A percentile compares a stretch with the other conserved stretches of the same genome.
These are phyloP conservation scores for Eubucco bourcierii DNA, from an alignment of 2,113 vertebrate genomes.

Conservation along the genomic window DNA sequence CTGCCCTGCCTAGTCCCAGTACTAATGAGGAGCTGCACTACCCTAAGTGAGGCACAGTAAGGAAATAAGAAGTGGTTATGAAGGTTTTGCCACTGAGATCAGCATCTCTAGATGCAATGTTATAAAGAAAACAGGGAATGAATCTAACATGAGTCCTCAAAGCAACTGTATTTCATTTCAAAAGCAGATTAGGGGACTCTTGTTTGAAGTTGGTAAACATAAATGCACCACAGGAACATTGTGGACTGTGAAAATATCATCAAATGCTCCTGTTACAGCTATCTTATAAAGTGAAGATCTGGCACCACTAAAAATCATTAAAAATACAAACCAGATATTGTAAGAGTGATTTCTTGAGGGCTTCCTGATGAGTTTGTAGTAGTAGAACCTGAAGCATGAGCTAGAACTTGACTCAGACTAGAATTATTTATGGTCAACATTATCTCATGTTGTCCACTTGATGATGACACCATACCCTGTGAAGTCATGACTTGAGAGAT, in stretches of 20 bases:
- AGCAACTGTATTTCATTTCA: not conserved
- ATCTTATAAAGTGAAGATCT: not conserved
- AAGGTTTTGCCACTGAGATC: not conserved
- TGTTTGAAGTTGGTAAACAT: not conserved
- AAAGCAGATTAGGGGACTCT: not conserved
- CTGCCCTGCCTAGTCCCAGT: not conserved
- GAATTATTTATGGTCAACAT: conserved; percentile 97
- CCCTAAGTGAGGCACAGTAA: not conserved
- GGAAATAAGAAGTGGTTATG: not conserved
- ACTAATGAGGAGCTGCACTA: not conserved
- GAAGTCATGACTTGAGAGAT: conserved; percentile 87
- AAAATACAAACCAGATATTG: conserved; percentile 89
- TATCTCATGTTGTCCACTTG: conserved; percentile 87
- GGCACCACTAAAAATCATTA: not conserved
- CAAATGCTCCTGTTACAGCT: not conserved
- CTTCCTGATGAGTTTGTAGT: conserved; percentile 74
- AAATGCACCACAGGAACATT: not conserved
- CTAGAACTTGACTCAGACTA: conserved; percentile 89
- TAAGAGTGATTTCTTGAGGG: conserved; percentile 94
- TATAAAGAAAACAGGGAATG: not conserved
- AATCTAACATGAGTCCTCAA: accelerated
- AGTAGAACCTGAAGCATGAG: conserved; percentile 79
- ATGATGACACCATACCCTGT: conserved; percentile 82
- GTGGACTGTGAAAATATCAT: not conserved
- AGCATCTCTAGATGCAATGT: not conserved